Conservation (phyloP, 2,888 invertebrate species). For the Caenorhabditis angaria region DNA sequence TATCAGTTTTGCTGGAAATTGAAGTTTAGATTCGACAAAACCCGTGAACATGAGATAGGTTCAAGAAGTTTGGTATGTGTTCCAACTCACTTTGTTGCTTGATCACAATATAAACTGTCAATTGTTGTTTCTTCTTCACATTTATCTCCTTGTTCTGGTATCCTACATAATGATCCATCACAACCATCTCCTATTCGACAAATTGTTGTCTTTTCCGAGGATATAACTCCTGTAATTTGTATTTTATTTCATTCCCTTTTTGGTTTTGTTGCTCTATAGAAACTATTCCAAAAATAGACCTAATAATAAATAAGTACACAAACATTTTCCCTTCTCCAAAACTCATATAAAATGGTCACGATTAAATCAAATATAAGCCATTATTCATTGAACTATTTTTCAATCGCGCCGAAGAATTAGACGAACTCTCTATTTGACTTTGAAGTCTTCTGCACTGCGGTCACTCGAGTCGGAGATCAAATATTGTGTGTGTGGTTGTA, state of each 20-base stretch:
- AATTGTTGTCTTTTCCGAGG: constrained; percentile 27
- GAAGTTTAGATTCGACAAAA: neutral
- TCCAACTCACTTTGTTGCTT: constrained; percentile 52
- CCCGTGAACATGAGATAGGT: neutral
- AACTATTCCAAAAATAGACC: neutral
- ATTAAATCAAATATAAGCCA: constrained; percentile 1
- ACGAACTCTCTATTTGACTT: neutral
- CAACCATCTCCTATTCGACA: constrained; percentile 64
- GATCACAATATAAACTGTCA: constrained; percentile 64
- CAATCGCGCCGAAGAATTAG: neutral
- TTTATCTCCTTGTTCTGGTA: constrained; percentile 50
- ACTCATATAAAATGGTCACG: neutral
- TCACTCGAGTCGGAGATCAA: neutral
- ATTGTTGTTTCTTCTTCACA: constrained; percentile 55
- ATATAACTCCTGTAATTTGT: constrained; percentile 14
- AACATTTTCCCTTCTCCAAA: neutral
- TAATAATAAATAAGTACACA: neutral
- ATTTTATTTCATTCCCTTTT: neutral
- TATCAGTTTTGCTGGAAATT: constrained; percentile 64
- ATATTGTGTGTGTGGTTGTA: neutral
- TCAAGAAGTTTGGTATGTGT: no score
- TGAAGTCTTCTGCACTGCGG: neutral
- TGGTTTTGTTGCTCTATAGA: neutral
- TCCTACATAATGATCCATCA: constrained; percentile 44
- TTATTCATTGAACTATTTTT: neutral